phyloP scores from a whole-genome alignment of 2,888 invertebrate genomes.

The Halictus quadricinctus region DNA sequence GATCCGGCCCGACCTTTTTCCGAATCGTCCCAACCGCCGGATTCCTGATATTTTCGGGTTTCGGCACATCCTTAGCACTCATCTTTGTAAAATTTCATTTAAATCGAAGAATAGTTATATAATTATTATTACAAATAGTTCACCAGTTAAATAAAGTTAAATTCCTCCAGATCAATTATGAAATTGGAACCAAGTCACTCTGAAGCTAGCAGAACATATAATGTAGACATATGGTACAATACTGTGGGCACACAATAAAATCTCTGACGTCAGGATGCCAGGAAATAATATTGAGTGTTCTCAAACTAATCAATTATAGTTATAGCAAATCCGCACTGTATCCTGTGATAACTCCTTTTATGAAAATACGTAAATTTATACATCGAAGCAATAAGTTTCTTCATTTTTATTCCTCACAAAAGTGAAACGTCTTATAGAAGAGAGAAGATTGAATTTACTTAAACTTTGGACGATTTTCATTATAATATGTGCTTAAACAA shows the following conservation, averaged over 20 bases:
- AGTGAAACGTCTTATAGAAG: too few relatives aligned
- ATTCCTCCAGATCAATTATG: neutral
- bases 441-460: too few relatives aligned
- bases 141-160: neutral
- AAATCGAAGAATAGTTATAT: neutral
- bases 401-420: neutral
- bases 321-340: neutral
- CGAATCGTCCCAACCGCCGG: too few relatives aligned
- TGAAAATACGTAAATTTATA: neutral
- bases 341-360: neutral
- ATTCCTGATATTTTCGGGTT: too few relatives aligned
- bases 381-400: neutral
- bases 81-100: neutral
- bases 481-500: too few relatives aligned
- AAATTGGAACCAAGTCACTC: neutral
- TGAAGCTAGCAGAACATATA: neutral
- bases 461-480: too few relatives aligned
- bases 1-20: too few relatives aligned
- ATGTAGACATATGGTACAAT: neutral
- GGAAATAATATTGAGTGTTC: neutral
- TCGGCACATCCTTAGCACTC: too few relatives aligned
- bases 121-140: neutral
- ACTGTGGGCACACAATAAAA: neutral
- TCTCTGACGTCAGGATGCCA: neutral
- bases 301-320: neutral